phyloP scores from a whole-genome alignment of 1,140 invertebrate genomes.

The Drosophila pseudoobscura region DNA sequence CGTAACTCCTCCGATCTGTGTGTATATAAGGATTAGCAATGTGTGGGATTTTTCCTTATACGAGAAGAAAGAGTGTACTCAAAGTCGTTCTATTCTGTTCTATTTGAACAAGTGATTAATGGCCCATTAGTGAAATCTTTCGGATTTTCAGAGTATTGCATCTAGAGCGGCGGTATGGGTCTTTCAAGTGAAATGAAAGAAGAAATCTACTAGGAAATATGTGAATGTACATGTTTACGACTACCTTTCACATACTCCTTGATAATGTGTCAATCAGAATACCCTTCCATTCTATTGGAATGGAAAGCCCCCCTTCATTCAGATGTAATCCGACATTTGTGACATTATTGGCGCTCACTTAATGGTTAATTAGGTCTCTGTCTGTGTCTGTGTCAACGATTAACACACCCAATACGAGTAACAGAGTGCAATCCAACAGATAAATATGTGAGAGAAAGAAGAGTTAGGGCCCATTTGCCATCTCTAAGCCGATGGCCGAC shows the following conservation, averaged over 20 bases:
- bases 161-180: slow-evolving; percentile 12
- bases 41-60: slow-evolving; percentile 66
- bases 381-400: slow-evolving; percentile 76
- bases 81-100: background rate
- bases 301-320: slow-evolving; percentile 18
- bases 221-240: background rate
- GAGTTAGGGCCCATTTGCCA: slow-evolving; percentile 15
- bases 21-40: slow-evolving; percentile 67
- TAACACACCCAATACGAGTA: slow-evolving; percentile 71
- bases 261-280: slow-evolving; percentile 6
- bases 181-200: background rate
- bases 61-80: slow-evolving; percentile 12
- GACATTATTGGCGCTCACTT: slow-evolving; percentile 74
- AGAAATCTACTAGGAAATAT: background rate
- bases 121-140: slow-evolving; percentile 45
- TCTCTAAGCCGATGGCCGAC: slow-evolving; percentile 60
- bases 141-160: slow-evolving; percentile 32
- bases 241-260: slow-evolving; percentile 12
- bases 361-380: slow-evolving; percentile 74
- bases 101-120: slow-evolving; percentile 68
- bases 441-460: slow-evolving; percentile 15
- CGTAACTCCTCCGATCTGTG: slow-evolving; percentile 15
- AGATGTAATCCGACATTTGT: slow-evolving; percentile 71
- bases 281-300: slow-evolving; percentile 1
- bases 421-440: slow-evolving; percentile 42